Conservation (phyloP, 2,888 invertebrate species). For the Xanthorhoe designata region DNA sequence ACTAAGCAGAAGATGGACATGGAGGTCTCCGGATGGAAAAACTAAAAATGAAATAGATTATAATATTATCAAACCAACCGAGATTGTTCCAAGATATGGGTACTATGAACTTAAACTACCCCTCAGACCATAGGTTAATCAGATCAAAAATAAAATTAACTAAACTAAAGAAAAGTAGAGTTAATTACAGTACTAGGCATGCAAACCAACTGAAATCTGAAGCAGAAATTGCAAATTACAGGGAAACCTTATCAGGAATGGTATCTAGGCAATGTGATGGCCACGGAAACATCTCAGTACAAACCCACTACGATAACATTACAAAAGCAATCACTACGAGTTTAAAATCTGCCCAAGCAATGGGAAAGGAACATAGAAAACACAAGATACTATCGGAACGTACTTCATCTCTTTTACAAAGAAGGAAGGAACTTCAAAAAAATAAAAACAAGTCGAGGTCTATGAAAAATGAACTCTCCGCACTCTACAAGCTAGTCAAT, state of each 20-base stretch:
- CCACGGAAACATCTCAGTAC: too few relatives aligned
- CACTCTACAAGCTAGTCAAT: constrained; percentile 23
- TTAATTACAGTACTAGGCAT: too few relatives aligned
- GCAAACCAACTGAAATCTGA: too few relatives aligned
- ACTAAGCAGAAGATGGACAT: constrained; percentile 21
- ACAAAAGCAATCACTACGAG: too few relatives aligned
- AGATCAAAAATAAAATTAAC: constrained; percentile 14
- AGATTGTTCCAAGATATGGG: constrained; percentile 19
- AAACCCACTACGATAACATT: too few relatives aligned
- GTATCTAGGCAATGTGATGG: too few relatives aligned
- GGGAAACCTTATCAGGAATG: too few relatives aligned
- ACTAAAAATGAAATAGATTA: constrained; percentile 26
- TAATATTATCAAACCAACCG: constrained; percentile 9
- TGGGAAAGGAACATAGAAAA: too few relatives aligned
- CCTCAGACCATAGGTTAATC: constrained; percentile 18
- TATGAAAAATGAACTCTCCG: constrained; percentile 26
- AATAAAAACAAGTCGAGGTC: constrained; percentile 19
- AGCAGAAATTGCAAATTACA: too few relatives aligned
- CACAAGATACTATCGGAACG: too few relatives aligned
- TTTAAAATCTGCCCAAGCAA: too few relatives aligned
- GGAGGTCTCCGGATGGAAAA: constrained; percentile 14
- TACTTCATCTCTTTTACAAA: constrained; percentile 13
- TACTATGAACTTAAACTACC: constrained; percentile 15
- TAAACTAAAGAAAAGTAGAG: constrained; percentile 10
- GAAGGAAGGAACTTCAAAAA: constrained; percentile 25